phyloP scores from a whole-genome alignment of 1,140 invertebrate species.

The Orchesella cincta region DNA sequence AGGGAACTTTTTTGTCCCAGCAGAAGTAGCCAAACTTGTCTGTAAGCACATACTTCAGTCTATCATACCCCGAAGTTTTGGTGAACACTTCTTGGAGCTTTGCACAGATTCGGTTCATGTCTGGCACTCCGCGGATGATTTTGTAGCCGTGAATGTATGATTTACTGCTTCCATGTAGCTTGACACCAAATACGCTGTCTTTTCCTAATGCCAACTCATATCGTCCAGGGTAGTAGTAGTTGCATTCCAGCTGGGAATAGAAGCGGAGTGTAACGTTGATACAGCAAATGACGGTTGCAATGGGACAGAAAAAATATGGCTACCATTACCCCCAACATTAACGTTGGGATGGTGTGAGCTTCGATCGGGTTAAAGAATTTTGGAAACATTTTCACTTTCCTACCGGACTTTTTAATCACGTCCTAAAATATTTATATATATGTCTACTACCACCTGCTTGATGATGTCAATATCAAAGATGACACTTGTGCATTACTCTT shows the following conservation, averaged over 20 bases:
- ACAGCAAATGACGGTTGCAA: neutral
- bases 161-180: conserved; percentile 33
- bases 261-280: neutral
- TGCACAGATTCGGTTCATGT: conserved; percentile 25
- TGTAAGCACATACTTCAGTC: conserved; percentile 13
- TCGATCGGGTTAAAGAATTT: neutral
- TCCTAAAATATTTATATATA: too few relatives aligned
- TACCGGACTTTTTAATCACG: too few relatives aligned
- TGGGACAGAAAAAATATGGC: conserved; percentile 26
- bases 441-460: too few relatives aligned
- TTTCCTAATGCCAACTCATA: conserved; percentile 32
- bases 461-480: too few relatives aligned
- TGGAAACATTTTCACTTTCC: conserved; percentile 14
- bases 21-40: conserved; percentile 39
- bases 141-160: conserved; percentile 39
- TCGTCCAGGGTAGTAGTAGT: conserved; percentile 22
- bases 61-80: conserved; percentile 24
- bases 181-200: conserved; percentile 37
- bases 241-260: neutral
- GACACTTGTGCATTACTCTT: too few relatives aligned
- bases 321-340: conserved; percentile 1
- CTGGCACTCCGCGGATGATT: conserved; percentile 35
- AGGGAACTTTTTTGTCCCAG: conserved; percentile 36
- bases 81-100: conserved; percentile 26
- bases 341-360: neutral